Evolutionary conservation across 92 coral and sea anemone species (phyloP), one percentile per base, ranked within the genome.

Genomic region (Siderastrea siderea): DNA sequence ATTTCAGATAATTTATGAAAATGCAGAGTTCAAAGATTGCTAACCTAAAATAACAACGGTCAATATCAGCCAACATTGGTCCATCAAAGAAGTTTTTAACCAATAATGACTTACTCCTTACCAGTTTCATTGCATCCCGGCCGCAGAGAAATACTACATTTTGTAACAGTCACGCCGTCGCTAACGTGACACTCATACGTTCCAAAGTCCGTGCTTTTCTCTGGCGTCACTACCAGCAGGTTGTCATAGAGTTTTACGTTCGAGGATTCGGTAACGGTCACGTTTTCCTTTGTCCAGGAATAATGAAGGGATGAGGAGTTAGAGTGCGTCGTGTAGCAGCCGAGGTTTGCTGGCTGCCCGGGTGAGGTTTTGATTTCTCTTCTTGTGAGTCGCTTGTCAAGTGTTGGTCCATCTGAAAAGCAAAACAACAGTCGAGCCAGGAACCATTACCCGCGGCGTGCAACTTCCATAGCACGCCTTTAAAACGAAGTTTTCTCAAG

Each of bases 281-380:
- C 45, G 46, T 84, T 84, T 19, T 74, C 64, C 55, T 84, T 84
- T 62, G 53, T 49, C 87, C 87, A 84, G 14, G 81, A 46, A 63
- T 48, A 84, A 1, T 47, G 19, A 3, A 74, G 62, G 12, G 45
- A 63, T 1, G 72, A 14, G 47, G 63, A 7, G 59, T 60, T 63
- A 3, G 72, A 5, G 26, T 55, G 66, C 60, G 60, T 61, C 12
- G 49, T 57, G 64, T 84, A 84, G 73, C 87, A 84, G 73, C 87
- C 87, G 6, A 84, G 87, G 49, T 74, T 84, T 49, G 70, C 81
- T 3, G 71, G 60, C 49, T 84, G 53, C 17, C 87, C 87, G 4
- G 59, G 38, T 0, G 44, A 50, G 15, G 87, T 62, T 19, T 80
- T 74, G 74, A 84, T 61, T 60, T 84, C 71, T 74, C 13, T 58